phyloP scores from a whole-genome alignment of 2,888 invertebrate species.

The Apamea anceps region DNA sequence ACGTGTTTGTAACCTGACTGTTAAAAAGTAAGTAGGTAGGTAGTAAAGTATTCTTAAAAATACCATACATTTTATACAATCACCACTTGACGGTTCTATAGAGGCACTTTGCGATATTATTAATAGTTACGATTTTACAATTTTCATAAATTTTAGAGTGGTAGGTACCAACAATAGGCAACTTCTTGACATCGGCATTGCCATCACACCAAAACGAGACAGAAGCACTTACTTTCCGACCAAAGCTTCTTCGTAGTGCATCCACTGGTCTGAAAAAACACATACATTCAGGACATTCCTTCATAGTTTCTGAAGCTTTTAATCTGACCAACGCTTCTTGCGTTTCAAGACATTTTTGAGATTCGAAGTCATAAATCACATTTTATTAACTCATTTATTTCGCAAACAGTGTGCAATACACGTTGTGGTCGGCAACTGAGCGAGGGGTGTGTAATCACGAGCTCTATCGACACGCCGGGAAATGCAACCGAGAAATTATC shows the following conservation, averaged over 20 bases:
- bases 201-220: neutral
- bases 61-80: neutral
- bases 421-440: constrained; percentile 60
- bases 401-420: constrained; percentile 64
- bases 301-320: neutral
- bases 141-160: neutral
- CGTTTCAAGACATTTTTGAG: neutral
- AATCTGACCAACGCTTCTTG: neutral
- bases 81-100: neutral
- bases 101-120: too few species aligned
- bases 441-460: constrained; percentile 78
- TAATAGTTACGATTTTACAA: neutral
- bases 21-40: too few species aligned
- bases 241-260: neutral
- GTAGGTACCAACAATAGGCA: neutral
- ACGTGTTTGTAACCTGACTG: neutral
- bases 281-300: neutral
- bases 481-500: constrained; percentile 86
- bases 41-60: neutral
- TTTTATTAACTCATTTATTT: constrained; percentile 60
- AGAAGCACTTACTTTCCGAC: neutral
- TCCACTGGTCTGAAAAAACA: neutral
- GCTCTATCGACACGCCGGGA: constrained; percentile 83
- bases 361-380: constrained; percentile 39
- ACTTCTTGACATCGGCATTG: neutral